A percentile compares a stretch with the other conserved stretches of the same genome.
These are phyloP conservation scores for Sebastes paucispinis DNA, from an alignment of 2,797 vertebrate species.

Conservation along the genomic window DNA sequence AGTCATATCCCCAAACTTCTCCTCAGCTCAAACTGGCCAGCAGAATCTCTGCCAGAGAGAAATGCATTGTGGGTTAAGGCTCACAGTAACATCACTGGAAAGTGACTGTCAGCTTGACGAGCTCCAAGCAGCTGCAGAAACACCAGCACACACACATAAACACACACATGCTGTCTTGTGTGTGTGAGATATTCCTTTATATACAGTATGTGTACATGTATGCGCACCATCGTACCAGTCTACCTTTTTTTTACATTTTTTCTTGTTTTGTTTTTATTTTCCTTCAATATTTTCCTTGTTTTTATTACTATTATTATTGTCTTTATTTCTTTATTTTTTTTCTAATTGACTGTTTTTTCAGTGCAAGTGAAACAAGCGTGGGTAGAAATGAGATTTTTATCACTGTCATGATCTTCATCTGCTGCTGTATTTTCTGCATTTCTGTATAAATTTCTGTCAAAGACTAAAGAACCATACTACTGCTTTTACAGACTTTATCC, in stretches of 20 bases:
- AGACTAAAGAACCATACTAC: not conserved
- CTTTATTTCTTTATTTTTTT: too few relatives aligned
- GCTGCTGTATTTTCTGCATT: not conserved
- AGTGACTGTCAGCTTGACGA: slow-evolving; percentile 42
- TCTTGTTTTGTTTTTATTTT: too few relatives aligned
- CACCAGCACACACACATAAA: not conserved
- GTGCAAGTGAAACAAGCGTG: not conserved
- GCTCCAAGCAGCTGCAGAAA: slow-evolving; percentile 53
- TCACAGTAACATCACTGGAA: slow-evolving; percentile 31
- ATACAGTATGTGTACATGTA: too few relatives aligned
- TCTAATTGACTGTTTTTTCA: not conserved
- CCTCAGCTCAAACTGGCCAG: not conserved
- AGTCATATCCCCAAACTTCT: not conserved
- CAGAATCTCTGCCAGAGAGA: not conserved
- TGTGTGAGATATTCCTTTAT: not conserved
- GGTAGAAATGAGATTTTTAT: not conserved
- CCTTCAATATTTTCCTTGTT: too few relatives aligned
- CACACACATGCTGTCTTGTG: too few relatives aligned
- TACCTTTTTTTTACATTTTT: too few relatives aligned
- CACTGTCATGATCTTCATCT: not conserved
- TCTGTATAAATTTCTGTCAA: not conserved
- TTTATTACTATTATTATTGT: too few relatives aligned
- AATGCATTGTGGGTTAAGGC: slow-evolving; percentile 22
- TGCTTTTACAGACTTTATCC: not conserved
- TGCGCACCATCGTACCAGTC: too few relatives aligned